Conservation (phyloP, 2,113 vertebrate species). For the Gymnocephalus cernua region DNA sequence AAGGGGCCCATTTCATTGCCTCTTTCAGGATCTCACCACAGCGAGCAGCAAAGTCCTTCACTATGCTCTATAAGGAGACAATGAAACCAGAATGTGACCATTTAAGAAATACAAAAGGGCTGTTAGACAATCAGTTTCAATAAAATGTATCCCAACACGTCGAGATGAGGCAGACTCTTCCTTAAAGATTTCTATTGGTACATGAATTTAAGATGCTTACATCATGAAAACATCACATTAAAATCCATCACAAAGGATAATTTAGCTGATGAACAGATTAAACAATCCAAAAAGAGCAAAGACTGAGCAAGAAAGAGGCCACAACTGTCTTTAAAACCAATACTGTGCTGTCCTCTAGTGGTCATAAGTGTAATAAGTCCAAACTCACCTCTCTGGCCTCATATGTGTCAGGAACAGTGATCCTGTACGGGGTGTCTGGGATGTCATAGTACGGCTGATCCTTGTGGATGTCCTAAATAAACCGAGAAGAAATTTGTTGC, state of each 20-base stretch:
- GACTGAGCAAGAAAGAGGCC: background rate
- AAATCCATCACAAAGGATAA: background rate
- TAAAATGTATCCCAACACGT: background rate
- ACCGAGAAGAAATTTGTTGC: background rate
- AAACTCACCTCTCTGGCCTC: conserved; percentile 92
- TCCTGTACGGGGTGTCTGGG: conserved; percentile 93
- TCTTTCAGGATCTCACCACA: conserved; percentile 98
- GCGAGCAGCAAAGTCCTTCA: conserved; percentile 96
- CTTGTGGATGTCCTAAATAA: conserved; percentile 94
- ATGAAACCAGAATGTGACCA: background rate
- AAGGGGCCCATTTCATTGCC: conserved; percentile 98
- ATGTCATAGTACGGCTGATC: conserved; percentile 97
- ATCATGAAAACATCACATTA: background rate
- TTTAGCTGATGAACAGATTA: background rate
- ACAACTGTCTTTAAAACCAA: background rate
- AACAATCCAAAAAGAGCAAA: background rate
- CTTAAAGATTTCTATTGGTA: background rate
- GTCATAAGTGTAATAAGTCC: background rate
- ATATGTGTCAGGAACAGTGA: conserved; percentile 95
- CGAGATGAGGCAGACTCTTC: background rate
- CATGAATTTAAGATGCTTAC: background rate
- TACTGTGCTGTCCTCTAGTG: conserved; percentile 57
- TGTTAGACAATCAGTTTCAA: background rate
- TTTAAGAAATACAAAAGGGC: background rate
- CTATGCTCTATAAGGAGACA: conserved; percentile 89